phyloP scores from a whole-genome alignment of 2,888 invertebrate species.

The Gnatocerus cornutus region DNA sequence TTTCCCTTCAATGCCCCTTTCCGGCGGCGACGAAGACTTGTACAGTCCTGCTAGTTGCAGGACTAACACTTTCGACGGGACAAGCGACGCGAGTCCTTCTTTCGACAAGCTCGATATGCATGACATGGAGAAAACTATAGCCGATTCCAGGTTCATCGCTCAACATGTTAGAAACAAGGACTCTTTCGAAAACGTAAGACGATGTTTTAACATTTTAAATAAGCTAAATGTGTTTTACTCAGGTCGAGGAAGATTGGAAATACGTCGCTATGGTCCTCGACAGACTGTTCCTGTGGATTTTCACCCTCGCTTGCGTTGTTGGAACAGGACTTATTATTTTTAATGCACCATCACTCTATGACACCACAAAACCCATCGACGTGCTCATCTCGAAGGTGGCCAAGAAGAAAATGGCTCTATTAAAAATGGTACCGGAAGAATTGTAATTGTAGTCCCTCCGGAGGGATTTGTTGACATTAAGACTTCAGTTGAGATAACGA shows the following conservation, averaged over 20 bases:
- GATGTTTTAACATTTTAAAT: not conserved
- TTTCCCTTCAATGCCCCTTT: conserved; percentile 80
- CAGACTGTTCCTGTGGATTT: conserved; percentile 95
- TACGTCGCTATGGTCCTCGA: conserved; percentile 98
- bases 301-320: conserved; percentile 93
- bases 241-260: conserved; percentile 99
- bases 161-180: conserved; percentile 97
- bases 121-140: conserved; percentile 93
- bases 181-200: conserved; percentile 94
- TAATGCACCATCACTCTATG: conserved; percentile 93
- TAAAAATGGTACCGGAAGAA: conserved; percentile 86
- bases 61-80: conserved; percentile 73
- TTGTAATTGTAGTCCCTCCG: conserved; percentile 56
- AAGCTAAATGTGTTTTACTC: conserved; percentile 49
- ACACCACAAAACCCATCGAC: conserved; percentile 91
- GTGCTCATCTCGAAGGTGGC: conserved; percentile 93
- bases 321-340: conserved; percentile 92
- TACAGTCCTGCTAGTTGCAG: conserved; percentile 79
- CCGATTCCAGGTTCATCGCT: conserved; percentile 94
- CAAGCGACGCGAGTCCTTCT: conserved; percentile 82
- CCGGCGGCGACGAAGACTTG: conserved; percentile 88
- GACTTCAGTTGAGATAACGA: conserved; percentile 65
- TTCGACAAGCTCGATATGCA: conserved; percentile 87
- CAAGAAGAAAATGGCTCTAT: conserved; percentile 90
- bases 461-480: conserved; percentile 36